Conservation (phyloP, 2,797 vertebrate genomes). For the Melanotaenia pygmaea region DNA sequence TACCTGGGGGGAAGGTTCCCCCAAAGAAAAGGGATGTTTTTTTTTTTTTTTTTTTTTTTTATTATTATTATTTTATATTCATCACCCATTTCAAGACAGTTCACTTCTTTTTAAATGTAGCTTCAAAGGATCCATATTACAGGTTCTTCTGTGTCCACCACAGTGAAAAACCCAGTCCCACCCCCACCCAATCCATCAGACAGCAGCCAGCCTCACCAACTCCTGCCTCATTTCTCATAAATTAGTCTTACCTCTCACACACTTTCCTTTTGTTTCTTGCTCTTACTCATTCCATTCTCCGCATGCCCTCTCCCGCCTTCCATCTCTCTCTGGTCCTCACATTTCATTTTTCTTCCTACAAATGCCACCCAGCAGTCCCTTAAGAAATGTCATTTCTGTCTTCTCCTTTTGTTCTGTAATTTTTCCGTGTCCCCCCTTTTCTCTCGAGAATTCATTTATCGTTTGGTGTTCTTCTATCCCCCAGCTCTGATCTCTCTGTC, state of each 20-base stretch:
- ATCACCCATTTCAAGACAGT: conserved; percentile 69
- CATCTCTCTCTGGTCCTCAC: conserved; percentile 79
- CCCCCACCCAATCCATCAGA: conserved; percentile 72
- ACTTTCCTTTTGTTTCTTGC: conserved; percentile 78
- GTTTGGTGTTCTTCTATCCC: conserved; percentile 68
- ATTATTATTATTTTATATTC: conserved; percentile 61
- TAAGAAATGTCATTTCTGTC: conserved; percentile 83
- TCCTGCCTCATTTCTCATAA: conserved; percentile 80
- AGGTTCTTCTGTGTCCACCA: conserved; percentile 69
- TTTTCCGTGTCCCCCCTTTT: conserved; percentile 76
- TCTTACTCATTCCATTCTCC: conserved; percentile 77
- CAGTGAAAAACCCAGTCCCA: conserved; percentile 45
- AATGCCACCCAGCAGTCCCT: conserved; percentile 82
- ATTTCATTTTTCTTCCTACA: conserved; percentile 81
- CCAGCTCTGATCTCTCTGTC: conserved; percentile 76
- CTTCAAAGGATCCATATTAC: conserved; percentile 71
- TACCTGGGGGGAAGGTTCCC: conserved; percentile 65
- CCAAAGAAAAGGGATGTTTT: conserved; percentile 58
- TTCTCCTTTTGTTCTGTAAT: conserved; percentile 81
- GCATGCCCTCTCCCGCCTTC: conserved; percentile 75
- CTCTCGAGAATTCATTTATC: conserved; percentile 77
- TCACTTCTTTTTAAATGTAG: conserved; percentile 62
- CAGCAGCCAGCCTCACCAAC: conserved; percentile 70
- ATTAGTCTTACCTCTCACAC: conserved; percentile 80
- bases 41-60: conserved; percentile 7